Evolutionary conservation across 2,797 vertebrate genomes (phyloP).

Genomic region (Todus mexicanus): DNA sequence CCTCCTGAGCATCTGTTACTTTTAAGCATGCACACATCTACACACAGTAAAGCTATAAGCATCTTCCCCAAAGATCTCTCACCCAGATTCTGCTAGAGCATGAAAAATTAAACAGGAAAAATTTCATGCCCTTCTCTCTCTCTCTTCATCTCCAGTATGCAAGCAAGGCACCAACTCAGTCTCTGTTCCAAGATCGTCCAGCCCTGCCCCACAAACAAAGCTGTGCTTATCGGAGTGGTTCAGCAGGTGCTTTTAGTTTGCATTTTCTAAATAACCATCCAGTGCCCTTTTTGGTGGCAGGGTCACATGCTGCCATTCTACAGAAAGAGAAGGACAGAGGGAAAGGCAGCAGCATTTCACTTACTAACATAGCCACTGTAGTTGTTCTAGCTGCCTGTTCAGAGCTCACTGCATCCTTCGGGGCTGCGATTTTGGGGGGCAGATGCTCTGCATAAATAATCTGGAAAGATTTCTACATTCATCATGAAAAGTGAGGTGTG

Average conservation of each 20-base stretch:
- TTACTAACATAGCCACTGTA: not conserved
- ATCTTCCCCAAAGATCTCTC: not conserved
- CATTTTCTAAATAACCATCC: not conserved
- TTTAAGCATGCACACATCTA: not conserved
- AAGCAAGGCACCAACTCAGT: not conserved
- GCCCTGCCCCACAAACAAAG: not conserved
- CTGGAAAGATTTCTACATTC: not conserved
- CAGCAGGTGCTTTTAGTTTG: not conserved
- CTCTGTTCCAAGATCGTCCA: not conserved
- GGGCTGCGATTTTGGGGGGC: not conserved
- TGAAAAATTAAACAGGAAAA: not conserved
- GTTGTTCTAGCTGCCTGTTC: not conserved
- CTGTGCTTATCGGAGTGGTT: not conserved
- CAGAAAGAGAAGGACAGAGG: not conserved
- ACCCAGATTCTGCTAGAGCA: not conserved
- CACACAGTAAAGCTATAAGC: not conserved
- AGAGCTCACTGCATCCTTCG: not conserved
- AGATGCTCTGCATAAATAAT: conserved; percentile 22
- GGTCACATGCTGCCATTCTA: not conserved
- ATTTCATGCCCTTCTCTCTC: not conserved
- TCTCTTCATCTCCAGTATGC: not conserved
- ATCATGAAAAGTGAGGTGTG: not conserved
- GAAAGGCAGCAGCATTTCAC: not conserved
- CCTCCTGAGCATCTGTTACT: not conserved
- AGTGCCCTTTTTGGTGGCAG: not conserved